Evolutionary conservation across 2,888 invertebrate genomes (phyloP).

Genomic region (Schrankia costaestrigalis): DNA sequence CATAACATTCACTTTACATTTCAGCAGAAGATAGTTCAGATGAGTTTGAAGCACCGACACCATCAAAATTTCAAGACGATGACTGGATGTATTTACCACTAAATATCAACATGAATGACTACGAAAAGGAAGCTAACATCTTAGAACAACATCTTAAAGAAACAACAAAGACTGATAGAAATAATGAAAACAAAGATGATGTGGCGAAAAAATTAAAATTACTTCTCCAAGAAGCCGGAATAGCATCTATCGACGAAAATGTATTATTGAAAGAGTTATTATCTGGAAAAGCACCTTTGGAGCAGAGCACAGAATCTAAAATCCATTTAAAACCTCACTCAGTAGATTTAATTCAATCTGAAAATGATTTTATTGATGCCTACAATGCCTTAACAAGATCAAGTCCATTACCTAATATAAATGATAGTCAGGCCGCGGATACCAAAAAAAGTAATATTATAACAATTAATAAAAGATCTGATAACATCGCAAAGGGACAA

Average conservation of each 20-base stretch:
- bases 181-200: slow-evolving; percentile 42
- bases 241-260: slow-evolving; percentile 55
- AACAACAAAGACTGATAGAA: slow-evolving; percentile 16
- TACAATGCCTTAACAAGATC: slow-evolving; percentile 69
- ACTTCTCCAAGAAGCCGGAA: slow-evolving; percentile 56
- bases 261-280: slow-evolving; percentile 55
- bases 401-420: slow-evolving; percentile 64
- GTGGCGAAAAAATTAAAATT: slow-evolving; percentile 56
- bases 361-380: slow-evolving; percentile 74
- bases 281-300: slow-evolving; percentile 32
- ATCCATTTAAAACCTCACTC: slow-evolving; percentile 33
- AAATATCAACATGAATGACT: slow-evolving; percentile 36
- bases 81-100: slow-evolving; percentile 72
- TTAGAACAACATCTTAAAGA: slow-evolving; percentile 11
- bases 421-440: slow-evolving; percentile 16
- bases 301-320: slow-evolving; percentile 13
- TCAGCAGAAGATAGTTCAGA: slow-evolving; percentile 78
- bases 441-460: background rate
- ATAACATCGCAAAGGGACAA: too few relatives aligned
- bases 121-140: slow-evolving; percentile 19
- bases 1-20: slow-evolving; percentile 74
- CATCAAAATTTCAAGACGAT: slow-evolving; percentile 57
- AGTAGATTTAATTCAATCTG: slow-evolving; percentile 63
- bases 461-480: slow-evolving; percentile 4
- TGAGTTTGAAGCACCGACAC: slow-evolving; percentile 63